Base-by-base conservation (phyloP, 2,888 invertebrate species). In the Scaptomyza reducta region DNA sequence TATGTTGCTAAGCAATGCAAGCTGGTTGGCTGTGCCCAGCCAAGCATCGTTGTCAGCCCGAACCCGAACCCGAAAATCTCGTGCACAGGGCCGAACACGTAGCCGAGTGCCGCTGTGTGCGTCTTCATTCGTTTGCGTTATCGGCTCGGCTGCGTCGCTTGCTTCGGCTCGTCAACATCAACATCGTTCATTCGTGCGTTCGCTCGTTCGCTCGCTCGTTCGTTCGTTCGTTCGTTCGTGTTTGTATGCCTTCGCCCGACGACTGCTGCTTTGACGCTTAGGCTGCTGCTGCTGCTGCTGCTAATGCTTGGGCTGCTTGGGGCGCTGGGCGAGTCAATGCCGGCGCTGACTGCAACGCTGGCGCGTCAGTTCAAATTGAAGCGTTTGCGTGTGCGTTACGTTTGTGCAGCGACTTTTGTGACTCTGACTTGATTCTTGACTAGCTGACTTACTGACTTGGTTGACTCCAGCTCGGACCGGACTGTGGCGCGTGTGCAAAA, bases 321-420 rank as follows among this genome's bases (percentile, higher is more conserved):
- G 47, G 57, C 68, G 75, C 65, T 70, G 61, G 68, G 56, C 79
- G 70, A 76, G 80, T 61, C 68, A 70, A 70, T 72, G 80, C 78
- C 74, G 78, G 70, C 58, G 58, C 65, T 78, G 55, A 31, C 29
- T 62, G 77, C 74, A 58, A 18, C 45, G 63, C 55, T 14, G 70
- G 42, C 47, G 70, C 66, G 49, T 90, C 89, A 90, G 91, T 91
- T 90, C 86, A 87, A 89, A 85, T 89, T 89, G 89, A 90, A 89
- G 87, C 91, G 91, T 90, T 89, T 90, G 89, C 90, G 90, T 89
- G 90, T 90, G 89, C 90, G 89, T 77, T 82, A 75, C 82, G 90
- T 90, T 40, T 57, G 59, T 69, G 64, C 73, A 65, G 69, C 74
- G 57, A 56, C 76, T 66, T 67, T 66, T 67, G 59, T 27, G 27